Percentiles rank a stretch among this genome's conserved stretches.
phyloP scores from a whole-genome alignment of 2,888 invertebrate species.

The Pollenia amentaria region DNA sequence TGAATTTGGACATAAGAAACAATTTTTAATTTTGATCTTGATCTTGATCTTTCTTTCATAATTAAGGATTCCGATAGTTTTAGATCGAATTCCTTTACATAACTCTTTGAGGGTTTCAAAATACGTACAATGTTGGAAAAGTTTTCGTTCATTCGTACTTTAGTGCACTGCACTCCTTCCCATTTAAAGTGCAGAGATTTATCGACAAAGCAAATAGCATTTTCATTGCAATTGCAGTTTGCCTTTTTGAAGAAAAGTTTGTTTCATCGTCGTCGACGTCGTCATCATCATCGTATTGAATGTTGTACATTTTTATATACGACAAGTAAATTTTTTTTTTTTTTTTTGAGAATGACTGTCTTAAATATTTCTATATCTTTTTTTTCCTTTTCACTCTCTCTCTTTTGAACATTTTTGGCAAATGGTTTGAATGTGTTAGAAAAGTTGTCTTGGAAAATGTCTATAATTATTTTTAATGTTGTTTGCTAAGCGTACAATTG shows the following conservation, averaged over 20 bases:
- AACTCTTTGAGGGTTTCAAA: neutral
- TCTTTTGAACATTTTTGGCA: conserved; percentile 33
- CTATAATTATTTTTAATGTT: conserved; percentile 75
- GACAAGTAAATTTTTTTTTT: conserved; percentile 25
- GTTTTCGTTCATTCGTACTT: conserved; percentile 16
- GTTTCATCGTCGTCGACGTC: conserved; percentile 59
- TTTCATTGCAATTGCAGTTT: conserved; percentile 73
- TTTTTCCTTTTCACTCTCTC: neutral
- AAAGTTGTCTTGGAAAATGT: conserved; percentile 73
- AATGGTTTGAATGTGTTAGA: conserved; percentile 69
- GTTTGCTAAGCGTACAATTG: conserved; percentile 74
- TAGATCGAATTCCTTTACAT: conserved; percentile 12
- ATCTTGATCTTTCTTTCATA: no score
- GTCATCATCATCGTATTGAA: conserved; percentile 59
- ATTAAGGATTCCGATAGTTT: neutral
- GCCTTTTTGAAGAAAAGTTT: conserved; percentile 62
- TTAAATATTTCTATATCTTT: conserved; percentile 48
- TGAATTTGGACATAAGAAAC: neutral
- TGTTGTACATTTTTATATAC: conserved; percentile 44
- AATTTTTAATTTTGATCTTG: no score
- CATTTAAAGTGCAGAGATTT: conserved; percentile 67
- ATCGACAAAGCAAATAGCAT: conserved; percentile 69
- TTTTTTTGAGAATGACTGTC: conserved; percentile 49
- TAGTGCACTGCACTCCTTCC: conserved; percentile 48
- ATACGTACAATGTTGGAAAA: conserved; percentile 24